Evolutionary conservation across 1,140 invertebrate species (phyloP), one percentile per base, ranked within the genome.

Genomic region (Drosophila nebulosa): DNA sequence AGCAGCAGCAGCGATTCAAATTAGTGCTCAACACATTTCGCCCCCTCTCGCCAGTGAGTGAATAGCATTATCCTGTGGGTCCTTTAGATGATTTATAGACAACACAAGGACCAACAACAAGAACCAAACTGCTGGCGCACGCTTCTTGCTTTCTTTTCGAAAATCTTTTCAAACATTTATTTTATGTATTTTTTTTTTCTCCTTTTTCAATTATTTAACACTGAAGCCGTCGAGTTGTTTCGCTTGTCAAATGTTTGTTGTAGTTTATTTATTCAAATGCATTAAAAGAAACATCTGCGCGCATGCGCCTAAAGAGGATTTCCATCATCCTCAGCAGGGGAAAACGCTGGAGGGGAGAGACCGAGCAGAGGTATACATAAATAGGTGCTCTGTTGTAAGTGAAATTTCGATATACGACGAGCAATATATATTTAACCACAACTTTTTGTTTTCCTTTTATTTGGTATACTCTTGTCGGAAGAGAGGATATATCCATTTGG

Each of bases 251-350:
- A 42, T 42, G 39, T 42, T 42, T 42, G 39, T 42, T 42, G 16
- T 46, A 46, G 39, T 46, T 46, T 46, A 46, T 46, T 46, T 46
- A 46, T 46, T 46, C 39, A 46, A 46, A 46, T 46, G 39, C 39
- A 46, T 46, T 46, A 21, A 21, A 10, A 10, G 39, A 21, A 46
- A 46, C 39, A 46, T 46, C 39, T 46, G 39, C 39, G 39, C 39
- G 39, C 39, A 46, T 46, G 39, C 39, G 39, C 39, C 16, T 46
- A 46, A 46, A 46, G 39, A 46, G 39, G 39, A 46, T 46, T 21
- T n/a, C n/a, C n/a, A n/a, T n/a, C n/a, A n/a, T n/a, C n/a, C 39
- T 46, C 39, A 46, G 7, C 16, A n/a, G 7, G 39, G 39, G 39
- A 16, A n/a, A n/a, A n/a, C n/a, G n/a, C n/a, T n/a, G n/a, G n/a